phyloP scores from a whole-genome alignment of 2,888 invertebrate species.

The Eristalis intricaria region DNA sequence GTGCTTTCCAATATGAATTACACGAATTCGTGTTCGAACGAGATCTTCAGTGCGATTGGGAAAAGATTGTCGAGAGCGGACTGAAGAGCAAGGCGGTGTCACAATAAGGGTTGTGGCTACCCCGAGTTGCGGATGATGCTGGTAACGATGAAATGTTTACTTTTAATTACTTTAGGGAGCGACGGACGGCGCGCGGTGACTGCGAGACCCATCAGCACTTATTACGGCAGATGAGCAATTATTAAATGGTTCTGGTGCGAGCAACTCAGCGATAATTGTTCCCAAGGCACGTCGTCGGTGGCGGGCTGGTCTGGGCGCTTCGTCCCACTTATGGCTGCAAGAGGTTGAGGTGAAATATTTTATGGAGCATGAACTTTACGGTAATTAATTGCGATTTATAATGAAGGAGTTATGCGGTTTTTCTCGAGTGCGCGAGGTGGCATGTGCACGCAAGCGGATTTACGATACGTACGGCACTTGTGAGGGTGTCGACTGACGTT shows the following conservation, averaged over 20 bases:
- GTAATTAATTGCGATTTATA: conserved; percentile 37
- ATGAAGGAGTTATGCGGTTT: conserved; percentile 2
- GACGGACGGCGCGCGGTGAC: neutral
- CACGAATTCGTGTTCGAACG: conserved; percentile 16
- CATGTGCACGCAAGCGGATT: neutral
- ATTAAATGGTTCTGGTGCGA: conserved; percentile 28
- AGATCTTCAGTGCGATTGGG: conserved; percentile 5
- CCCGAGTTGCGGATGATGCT: neutral
- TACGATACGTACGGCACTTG: neutral
- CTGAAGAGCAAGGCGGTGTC: neutral
- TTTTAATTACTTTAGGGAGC: conserved; percentile 49
- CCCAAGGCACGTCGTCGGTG: neutral
- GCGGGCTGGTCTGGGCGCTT: neutral
- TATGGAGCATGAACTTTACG: conserved; percentile 42
- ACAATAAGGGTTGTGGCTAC: neutral
- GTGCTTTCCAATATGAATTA: conserved; percentile 62
- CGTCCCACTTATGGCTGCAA: conserved; percentile 16
- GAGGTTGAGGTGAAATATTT: conserved; percentile 45
- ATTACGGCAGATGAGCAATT: conserved; percentile 49
- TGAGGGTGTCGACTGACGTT: too few species aligned
- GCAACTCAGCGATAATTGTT: conserved; percentile 40
- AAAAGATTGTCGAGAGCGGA: neutral
- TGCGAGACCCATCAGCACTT: conserved; percentile 8
- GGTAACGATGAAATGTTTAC: conserved; percentile 37
- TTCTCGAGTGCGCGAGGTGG: neutral